Conservation (phyloP, 1,140 invertebrate species). For the Drosophila teissieri region DNA sequence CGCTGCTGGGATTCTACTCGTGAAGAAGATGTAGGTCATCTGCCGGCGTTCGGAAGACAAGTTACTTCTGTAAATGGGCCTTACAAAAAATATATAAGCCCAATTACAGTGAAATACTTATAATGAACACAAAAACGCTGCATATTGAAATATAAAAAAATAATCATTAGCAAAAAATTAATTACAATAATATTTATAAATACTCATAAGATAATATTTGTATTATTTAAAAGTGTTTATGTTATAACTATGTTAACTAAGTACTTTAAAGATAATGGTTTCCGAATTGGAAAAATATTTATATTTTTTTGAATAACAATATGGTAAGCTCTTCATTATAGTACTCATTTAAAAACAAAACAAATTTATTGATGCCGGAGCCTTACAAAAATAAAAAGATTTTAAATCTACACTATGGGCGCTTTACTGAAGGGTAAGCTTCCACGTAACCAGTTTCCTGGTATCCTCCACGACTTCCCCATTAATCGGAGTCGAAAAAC, state of each 20-base stretch:
- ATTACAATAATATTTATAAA: too few relatives aligned
- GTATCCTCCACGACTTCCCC: slow-evolving; percentile 63
- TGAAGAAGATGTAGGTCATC: slow-evolving; percentile 67
- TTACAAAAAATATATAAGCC: not conserved
- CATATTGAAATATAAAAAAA: too few relatives aligned
- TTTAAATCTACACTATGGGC: not conserved
- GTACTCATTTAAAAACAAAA: not conserved
- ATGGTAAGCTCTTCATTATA: not conserved
- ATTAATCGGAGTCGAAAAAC: slow-evolving; percentile 37
- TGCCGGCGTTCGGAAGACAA: slow-evolving; percentile 30
- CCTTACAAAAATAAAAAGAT: not conserved
- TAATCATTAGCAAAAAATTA: too few relatives aligned
- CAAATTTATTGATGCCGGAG: not conserved
- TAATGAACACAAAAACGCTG: not conserved
- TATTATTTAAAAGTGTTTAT: too few relatives aligned
- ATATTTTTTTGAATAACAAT: too few relatives aligned
- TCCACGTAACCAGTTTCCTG: slow-evolving; percentile 58
- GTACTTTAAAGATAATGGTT: too few relatives aligned
- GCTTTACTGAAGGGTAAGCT: slow-evolving; percentile 11
- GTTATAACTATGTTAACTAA: too few relatives aligned
- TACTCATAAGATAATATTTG: too few relatives aligned
- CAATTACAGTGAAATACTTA: not conserved
- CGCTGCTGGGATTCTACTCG: slow-evolving; percentile 69
- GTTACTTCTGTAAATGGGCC: slow-evolving; percentile 6
- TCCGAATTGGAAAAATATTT: too few relatives aligned